Base-by-base conservation (phyloP, 2,797 vertebrate species). In the Enteromius thamalakanensis region DNA sequence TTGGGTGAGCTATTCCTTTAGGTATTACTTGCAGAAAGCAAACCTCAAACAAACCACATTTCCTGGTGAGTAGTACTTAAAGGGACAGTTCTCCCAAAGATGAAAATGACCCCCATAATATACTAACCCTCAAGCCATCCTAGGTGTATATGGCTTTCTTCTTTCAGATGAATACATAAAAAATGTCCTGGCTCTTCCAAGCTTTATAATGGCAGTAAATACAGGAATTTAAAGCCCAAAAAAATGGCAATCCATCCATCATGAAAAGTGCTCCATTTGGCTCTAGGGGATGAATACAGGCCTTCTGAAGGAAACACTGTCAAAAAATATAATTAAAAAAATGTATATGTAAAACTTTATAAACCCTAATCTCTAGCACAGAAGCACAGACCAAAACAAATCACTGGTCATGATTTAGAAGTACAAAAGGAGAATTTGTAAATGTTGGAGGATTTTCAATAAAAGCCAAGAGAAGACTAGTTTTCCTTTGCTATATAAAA, bases 1-100 rank as follows among this genome's bases (percentile, higher is more conserved):
- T 40, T 1, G 8, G 40, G 40, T 40, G 40, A 40, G 8, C 8
- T 40, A 40, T 40, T 40, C 8, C 40, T 40, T 40, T 40, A 40
- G 8, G 40, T 86, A 87, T 85, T 84, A 90, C 84, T 91, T 92
- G 89, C 88, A 92, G 87, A 89, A 90, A 87, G 87, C 78, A 70
- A 14, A 86, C 79, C 87, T 72, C 80, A 45, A 87, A 76, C 79
- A 79, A 89, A 90, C 88, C 85, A 76, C 90, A 90, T 88, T 87
- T 89, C 79, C 84, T 40, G 87, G 81, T 84, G 84, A 78, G 1
- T 58, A 85, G 83, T 58, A 86, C 72, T 9, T 53, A 53, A 21
- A 55, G 53, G 53, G 9, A 58, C 3, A 58, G 53, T 10, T 55
- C 49, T 19, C 17, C 49, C 49, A n/a, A 9, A 55, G n/a, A 3